These are phyloP conservation scores for Myxocyprinus asiaticus DNA, from an alignment of 2,113 vertebrate species.

Conservation along the genomic window DNA sequence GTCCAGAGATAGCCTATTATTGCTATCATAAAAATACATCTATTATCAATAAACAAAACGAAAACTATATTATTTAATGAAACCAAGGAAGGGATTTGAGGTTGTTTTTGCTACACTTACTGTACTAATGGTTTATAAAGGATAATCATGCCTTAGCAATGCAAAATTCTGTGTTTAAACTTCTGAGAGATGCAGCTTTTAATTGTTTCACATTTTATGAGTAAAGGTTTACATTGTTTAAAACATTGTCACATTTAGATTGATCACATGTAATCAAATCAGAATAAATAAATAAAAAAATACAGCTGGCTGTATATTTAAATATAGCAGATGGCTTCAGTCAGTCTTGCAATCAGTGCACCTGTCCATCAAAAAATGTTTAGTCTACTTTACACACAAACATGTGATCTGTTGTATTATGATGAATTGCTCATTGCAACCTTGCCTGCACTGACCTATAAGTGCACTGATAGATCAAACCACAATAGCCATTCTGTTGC, in stretches of 20 bases:
- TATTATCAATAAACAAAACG: too few relatives aligned
- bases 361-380: conserved; percentile 15
- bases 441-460: background rate
- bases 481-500: conserved; percentile 34
- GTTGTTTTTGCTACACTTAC: background rate
- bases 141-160: background rate
- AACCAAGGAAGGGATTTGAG: too few relatives aligned
- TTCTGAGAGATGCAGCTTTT: background rate
- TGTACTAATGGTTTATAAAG: background rate
- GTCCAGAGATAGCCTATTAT: background rate
- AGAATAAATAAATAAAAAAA: background rate
- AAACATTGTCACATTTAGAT: too few relatives aligned
- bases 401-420: conserved; percentile 16
- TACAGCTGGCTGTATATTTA: background rate
- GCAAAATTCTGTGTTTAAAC: background rate
- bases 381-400: background rate
- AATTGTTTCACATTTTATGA: background rate
- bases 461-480: conserved; percentile 33
- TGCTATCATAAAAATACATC: background rate
- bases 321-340: background rate
- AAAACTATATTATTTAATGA: too few relatives aligned
- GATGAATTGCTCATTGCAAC: conserved; percentile 26
- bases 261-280: background rate
- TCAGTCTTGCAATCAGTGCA: background rate
- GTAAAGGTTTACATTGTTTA: background rate